Conservation (phyloP, 2,113 vertebrate species). For the Tragelaphus scriptus region DNA sequence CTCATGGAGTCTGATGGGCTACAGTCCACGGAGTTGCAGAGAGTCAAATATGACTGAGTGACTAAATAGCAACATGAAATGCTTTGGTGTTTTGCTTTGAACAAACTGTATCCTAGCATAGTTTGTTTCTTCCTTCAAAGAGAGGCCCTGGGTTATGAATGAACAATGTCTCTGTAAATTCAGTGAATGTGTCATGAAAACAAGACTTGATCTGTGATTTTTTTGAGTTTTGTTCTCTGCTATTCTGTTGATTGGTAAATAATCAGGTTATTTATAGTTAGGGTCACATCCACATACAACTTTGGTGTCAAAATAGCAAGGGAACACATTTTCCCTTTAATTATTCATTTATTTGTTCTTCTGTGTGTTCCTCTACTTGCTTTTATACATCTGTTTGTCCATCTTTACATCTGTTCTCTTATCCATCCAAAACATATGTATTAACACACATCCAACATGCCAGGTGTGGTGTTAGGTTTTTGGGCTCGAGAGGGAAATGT, state of each 20-base stretch:
- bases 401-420: background rate
- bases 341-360: background rate
- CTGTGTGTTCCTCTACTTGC: background rate
- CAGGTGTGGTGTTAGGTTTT: background rate
- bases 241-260: background rate
- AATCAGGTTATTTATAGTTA: background rate
- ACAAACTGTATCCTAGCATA: background rate
- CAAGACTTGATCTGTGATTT: background rate
- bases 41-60: background rate
- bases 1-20: background rate
- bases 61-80: background rate
- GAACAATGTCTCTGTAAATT: background rate
- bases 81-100: background rate
- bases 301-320: background rate
- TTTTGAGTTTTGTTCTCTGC: background rate
- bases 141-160: background rate
- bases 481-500: background rate
- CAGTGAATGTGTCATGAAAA: background rate
- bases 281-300: background rate
- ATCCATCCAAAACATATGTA: background rate
- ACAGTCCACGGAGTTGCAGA: background rate
- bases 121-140: background rate
- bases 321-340: background rate
- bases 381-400: background rate
- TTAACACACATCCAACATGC: background rate